Conservation (phyloP, 2,113 vertebrate genomes). For the Corydoras sp. region DNA sequence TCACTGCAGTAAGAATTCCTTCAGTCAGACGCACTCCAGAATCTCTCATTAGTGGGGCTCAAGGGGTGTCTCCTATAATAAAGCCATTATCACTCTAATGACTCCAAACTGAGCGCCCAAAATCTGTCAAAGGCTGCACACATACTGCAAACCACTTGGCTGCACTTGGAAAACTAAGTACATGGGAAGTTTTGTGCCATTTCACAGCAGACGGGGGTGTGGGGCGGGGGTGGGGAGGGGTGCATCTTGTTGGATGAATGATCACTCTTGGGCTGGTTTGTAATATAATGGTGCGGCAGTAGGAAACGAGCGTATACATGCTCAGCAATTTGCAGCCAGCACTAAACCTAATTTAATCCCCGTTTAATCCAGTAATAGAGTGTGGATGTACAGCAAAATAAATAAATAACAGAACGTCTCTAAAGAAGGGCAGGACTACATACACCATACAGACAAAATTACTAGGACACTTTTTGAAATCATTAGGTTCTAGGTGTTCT, state of each 20-base stretch:
- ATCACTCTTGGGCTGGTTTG: constrained; percentile 7
- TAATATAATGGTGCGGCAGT: neutral
- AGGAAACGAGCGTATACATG: neutral
- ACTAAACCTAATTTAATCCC: neutral
- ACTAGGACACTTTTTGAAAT: too few species aligned
- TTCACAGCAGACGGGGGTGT: neutral
- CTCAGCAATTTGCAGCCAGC: neutral
- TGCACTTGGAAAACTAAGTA: constrained; percentile 4
- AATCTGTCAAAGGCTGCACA: constrained; percentile 45
- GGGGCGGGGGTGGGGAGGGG: too few species aligned
- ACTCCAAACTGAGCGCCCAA: constrained; percentile 57
- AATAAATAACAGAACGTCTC: neutral
- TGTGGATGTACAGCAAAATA: neutral
- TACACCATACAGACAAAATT: too few species aligned
- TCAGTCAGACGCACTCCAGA: constrained; percentile 47
- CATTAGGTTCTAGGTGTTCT: too few species aligned
- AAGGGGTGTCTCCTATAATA: constrained; percentile 59
- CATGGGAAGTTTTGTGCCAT: constrained; percentile 4
- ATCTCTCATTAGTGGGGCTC: constrained; percentile 49
- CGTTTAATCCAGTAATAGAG: neutral
- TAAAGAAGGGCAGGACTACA: neutral
- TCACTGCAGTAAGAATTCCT: constrained; percentile 45
- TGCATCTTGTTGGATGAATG: neutral
- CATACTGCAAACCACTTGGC: constrained; percentile 2
- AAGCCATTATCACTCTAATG: constrained; percentile 67